Base-by-base conservation (phyloP, 2,797 vertebrate species). In the Danio kyathit region DNA sequence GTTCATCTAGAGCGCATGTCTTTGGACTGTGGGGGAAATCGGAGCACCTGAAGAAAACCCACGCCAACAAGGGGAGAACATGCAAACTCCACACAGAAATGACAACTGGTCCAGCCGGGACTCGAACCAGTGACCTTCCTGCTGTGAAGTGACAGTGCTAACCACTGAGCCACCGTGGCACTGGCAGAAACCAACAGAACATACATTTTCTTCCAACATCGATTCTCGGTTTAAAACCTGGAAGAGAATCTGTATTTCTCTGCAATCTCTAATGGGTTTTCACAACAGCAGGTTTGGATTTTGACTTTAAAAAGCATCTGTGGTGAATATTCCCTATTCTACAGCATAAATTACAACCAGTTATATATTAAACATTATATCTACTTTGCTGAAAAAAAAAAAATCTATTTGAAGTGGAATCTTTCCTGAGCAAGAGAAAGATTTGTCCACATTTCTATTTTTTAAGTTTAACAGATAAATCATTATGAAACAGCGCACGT, bases 191-290 rank as follows among this genome's bases (percentile, higher is more conserved):
- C 29, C 8, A 60, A n/a, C 38, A 54, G 38, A 9, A 54, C 43
- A 29, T 29, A 29, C 3, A 29, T 9, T 46, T 13, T 57, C 9
- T 17, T 66, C 8, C 52, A 77, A 65, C 51, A 56, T 7, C 7
- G 41, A 29, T 70, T 49, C 70, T 70, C 49, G 40, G 67, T 70
- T 70, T 17, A 70, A 70, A 70, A 70, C 14, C 67, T 70, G 49
- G 67, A 70, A 16, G 6, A 40, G 7, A 70, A 70, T 52, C 43
- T 1, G 67, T 14, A 52, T 52, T 70, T 52, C 69, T 43, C 16
- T 52, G 67, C 48, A 40, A 70, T 70, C n/a, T 70, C 29, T 12
- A 70, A 52, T 5, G 48, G 29, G 3, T n/a, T 70, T 70, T 52
- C 17, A 40, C 14, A 54, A 52, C 7, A 70, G 49, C 6, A 6